Evolutionary conservation across 2,888 invertebrate species (phyloP).

Genomic region (Myathropa florea): DNA sequence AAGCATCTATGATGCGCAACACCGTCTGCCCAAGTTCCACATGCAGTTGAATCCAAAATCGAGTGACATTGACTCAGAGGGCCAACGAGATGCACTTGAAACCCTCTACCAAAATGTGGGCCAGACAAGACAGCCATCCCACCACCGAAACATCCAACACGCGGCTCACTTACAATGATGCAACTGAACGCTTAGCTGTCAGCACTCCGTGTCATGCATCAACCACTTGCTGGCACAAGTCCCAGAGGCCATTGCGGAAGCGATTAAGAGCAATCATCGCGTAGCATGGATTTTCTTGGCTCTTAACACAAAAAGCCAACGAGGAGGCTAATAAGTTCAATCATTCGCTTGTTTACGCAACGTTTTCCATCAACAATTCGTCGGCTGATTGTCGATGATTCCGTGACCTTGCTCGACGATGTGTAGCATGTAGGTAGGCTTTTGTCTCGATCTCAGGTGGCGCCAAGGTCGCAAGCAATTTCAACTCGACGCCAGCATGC

Average conservation of each 20-base stretch:
- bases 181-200: neutral
- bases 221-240: neutral
- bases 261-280: conserved; percentile 8
- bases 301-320: neutral
- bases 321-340: conserved; percentile 21
- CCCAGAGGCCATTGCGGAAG: neutral
- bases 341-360: conserved; percentile 11
- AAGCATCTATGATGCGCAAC: neutral
- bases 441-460: conserved; percentile 9
- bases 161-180: neutral
- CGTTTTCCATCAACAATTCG: conserved; percentile 6
- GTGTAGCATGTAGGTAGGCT: conserved; percentile 2
- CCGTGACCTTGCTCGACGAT: conserved; percentile 10
- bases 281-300: neutral
- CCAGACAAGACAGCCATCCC: too few relatives aligned
- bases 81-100: neutral
- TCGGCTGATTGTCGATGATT: conserved; percentile 1
- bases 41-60: neutral
- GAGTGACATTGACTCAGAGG: neutral
- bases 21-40: neutral
- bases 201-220: neutral
- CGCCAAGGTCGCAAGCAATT: conserved; percentile 11
- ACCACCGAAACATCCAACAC: too few relatives aligned
- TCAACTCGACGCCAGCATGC: neutral
- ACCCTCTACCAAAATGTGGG: neutral